Base-by-base conservation (phyloP, 1,140 invertebrate species). In the Drosophila lini region DNA sequence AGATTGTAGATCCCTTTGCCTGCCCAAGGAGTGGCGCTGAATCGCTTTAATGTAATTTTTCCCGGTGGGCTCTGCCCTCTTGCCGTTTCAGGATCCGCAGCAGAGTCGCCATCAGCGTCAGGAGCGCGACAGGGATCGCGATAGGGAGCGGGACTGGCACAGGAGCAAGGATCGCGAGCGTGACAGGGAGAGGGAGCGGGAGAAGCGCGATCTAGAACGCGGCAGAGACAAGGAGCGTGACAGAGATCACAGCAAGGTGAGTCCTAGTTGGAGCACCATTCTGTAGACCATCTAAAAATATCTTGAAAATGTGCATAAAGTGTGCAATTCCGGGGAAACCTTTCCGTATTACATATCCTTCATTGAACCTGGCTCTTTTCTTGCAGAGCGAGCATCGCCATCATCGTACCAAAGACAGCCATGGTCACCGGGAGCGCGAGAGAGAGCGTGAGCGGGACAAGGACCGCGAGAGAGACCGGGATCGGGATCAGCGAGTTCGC, bases 321-420 rank as follows among this genome's bases (percentile, higher is more conserved):
- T 28, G 7, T 15, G 7, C 5, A 15, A 8, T 47, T 15, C 44
- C 7, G 1, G 0, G 44, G 7, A 25, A 47, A 15, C 6, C 22
- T 25, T 25, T 4, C 22, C 22, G 2, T 13, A 7, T 47, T 15
- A 47, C 15, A 8, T 48, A 16, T 9, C 5, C 25, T n/a, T 34
- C 11, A 15, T 11, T 52, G 11, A 38, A 1, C 25, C 15, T 15
- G 28, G 8, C 28, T 34, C n/a, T 11, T 36, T 13, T 69, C n/a
- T 36, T 74, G 1, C 28, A 77, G 74, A 50, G 50, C 42, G 74
- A 77, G 8, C 74, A 76, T 56, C 74, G 74, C 64, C 63, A 77
- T 44, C 48, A 78, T 57, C 74, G 74, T 52, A 78, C 74, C 74
- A 88, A 85, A 62, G 84, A 86, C 40, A 81, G 80, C 55, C 73